A percentile compares a stretch with the other conserved stretches of the same genome.
These are phyloP conservation scores for Thecophora atra DNA, from an alignment of 2,888 invertebrate genomes.

Conservation along the genomic window DNA sequence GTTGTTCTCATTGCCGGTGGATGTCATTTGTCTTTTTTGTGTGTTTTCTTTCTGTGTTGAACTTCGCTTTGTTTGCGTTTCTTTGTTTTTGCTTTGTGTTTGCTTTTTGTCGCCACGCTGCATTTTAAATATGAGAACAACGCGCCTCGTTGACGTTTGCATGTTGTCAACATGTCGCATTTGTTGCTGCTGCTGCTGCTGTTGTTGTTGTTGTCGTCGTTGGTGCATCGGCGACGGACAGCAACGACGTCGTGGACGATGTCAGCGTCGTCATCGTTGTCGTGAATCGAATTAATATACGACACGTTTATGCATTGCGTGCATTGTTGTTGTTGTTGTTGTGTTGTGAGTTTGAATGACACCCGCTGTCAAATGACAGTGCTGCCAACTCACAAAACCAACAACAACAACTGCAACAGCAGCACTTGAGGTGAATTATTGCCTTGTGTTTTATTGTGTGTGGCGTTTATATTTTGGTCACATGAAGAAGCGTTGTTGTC, in stretches of 20 bases:
- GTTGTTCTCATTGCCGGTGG: not conserved
- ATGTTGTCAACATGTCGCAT: constrained; percentile 54
- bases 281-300: constrained; percentile 57
- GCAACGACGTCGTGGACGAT: constrained; percentile 11
- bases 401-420: not conserved
- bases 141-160: constrained; percentile 41
- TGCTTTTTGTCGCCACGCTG: constrained; percentile 30
- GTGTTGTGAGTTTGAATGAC: constrained; percentile 11
- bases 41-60: not conserved
- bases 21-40: not conserved
- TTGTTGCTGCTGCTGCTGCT: constrained; percentile 20
- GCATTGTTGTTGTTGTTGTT: constrained; percentile 4
- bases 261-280: constrained; percentile 41
- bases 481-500: not conserved
- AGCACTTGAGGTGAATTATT: constrained; percentile 14
- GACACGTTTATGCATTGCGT: constrained; percentile 39
- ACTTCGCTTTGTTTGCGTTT: not conserved
- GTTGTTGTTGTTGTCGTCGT: constrained; percentile 25
- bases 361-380: constrained; percentile 28
- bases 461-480: not conserved
- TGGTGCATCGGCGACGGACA: constrained; percentile 26
- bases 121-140: constrained; percentile 57
- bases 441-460: constrained; percentile 4
- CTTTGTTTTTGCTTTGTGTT: constrained; percentile 41
- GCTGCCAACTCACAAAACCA: not conserved